Conservation (phyloP, 2,888 invertebrate genomes). For the Allophyes oxyacanthae region DNA sequence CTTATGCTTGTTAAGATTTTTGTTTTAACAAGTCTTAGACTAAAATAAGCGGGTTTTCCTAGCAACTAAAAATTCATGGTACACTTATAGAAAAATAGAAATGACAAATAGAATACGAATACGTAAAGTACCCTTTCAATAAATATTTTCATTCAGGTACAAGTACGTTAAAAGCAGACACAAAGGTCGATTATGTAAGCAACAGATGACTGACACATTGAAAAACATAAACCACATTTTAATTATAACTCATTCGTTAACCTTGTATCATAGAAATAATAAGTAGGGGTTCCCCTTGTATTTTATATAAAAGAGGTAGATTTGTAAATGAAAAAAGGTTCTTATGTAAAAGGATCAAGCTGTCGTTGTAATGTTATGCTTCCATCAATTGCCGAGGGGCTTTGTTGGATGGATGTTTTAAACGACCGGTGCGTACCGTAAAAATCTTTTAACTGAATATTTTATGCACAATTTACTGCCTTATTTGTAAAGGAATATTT, state of each 20-base stretch:
- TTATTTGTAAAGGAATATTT: conserved; percentile 2
- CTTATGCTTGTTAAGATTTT: too few species aligned
- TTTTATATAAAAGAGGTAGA: conserved; percentile 8
- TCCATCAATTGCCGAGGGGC: conserved; percentile 11
- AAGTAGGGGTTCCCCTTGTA: too few species aligned
- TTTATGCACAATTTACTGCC: conserved; percentile 17
- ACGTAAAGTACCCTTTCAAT: too few species aligned
- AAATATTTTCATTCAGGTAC: too few species aligned
- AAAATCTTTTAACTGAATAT: conserved; percentile 15
- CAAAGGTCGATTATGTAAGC: conserved; percentile 25
- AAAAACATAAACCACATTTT: conserved; percentile 24
- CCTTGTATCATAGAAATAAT: background rate
- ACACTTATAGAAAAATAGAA: too few species aligned
- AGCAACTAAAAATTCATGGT: too few species aligned
- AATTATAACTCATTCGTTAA: conserved; percentile 24
- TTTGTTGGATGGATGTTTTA: background rate
- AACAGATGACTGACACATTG: conserved; percentile 29
- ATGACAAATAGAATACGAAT: too few species aligned
- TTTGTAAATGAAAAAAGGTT: conserved; percentile 15
- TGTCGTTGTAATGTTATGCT: conserved; percentile 24
- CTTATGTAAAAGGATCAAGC: conserved; percentile 7
- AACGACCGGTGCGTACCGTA: conserved; percentile 2
- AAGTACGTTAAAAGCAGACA: conserved; percentile 8
- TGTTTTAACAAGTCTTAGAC: too few species aligned
- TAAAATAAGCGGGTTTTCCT: too few species aligned